A percentile compares a stretch with the other conserved stretches of the same genome.
These are phyloP conservation scores for Gastrophryne carolinensis DNA, from an alignment of 2,797 vertebrate species.

Conservation along the genomic window DNA sequence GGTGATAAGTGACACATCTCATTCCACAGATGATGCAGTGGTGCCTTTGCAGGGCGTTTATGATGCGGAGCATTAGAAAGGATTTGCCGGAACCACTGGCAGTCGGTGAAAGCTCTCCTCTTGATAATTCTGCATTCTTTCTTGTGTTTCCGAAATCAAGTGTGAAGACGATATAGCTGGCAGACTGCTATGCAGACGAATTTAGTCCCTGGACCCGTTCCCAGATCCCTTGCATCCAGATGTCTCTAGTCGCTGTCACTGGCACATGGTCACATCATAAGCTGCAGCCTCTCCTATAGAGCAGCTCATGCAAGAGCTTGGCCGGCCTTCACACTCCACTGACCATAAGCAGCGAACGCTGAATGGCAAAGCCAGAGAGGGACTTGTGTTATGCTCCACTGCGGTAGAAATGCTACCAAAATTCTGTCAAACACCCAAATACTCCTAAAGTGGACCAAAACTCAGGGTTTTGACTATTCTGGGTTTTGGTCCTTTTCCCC, in stretches of 20 bases:
- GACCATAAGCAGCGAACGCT: no score
- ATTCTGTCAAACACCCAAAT: no score
- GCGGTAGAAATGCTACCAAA: no score
- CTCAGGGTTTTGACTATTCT: no score
- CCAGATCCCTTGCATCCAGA: conserved; percentile 49
- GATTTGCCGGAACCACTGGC: neutral
- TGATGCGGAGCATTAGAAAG: neutral
- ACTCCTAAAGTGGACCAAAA: no score
- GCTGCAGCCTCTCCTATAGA: no score
- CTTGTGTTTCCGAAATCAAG: conserved; percentile 32
- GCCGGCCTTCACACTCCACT: no score
- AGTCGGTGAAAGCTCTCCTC: conserved; percentile 1
- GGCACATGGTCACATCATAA: no score
- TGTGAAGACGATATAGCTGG: conserved; percentile 4
- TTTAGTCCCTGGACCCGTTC: conserved; percentile 40
- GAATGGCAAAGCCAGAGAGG: no score
- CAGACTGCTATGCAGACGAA: conserved; percentile 46
- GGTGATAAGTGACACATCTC: neutral
- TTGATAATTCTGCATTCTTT: conserved; percentile 1
- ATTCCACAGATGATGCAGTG: neutral
- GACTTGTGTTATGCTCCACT: no score
- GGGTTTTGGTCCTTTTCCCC: no score
- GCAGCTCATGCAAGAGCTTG: no score
- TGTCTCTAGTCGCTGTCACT: conserved; percentile 46
- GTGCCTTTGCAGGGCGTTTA: neutral